phyloP scores from a whole-genome alignment of 2,797 vertebrate genomes.

The Hippocampus kuda region DNA sequence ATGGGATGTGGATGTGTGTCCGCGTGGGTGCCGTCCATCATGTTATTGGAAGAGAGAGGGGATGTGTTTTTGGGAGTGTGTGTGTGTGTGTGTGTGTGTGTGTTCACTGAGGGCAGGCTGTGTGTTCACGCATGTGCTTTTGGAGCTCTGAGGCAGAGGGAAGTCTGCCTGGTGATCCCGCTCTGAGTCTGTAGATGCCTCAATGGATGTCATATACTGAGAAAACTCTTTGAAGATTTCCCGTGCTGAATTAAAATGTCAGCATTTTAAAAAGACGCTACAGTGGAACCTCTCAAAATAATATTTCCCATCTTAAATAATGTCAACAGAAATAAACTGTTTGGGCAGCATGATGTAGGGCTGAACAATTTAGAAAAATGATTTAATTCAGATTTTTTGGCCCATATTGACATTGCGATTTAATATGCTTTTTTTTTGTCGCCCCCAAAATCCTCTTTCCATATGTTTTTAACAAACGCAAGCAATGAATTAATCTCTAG shows the following conservation, averaged over 20 bases:
- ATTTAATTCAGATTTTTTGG: no score
- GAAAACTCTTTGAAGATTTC: conserved; percentile 8
- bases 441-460: no score
- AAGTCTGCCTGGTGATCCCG: conserved; percentile 31
- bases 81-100: neutral
- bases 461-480: no score
- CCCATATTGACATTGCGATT: no score
- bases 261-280: conserved; percentile 1
- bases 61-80: conserved; percentile 25
- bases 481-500: no score
- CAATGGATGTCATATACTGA: neutral
- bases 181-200: conserved; percentile 19
- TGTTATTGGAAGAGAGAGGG: conserved; percentile 43
- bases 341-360: no score
- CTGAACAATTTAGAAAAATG: no score
- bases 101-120: conserved; percentile 54
- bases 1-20: conserved; percentile 12
- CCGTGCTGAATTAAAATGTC: conserved; percentile 5
- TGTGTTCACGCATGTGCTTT: conserved; percentile 37
- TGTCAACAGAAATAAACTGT: no score
- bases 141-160: conserved; percentile 36
- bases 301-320: no score
- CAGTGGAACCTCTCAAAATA: neutral
- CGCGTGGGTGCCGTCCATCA: conserved; percentile 17
- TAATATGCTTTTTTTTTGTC: no score